Conservation (phyloP, 2,113 vertebrate species). For the Indicator indicator region DNA sequence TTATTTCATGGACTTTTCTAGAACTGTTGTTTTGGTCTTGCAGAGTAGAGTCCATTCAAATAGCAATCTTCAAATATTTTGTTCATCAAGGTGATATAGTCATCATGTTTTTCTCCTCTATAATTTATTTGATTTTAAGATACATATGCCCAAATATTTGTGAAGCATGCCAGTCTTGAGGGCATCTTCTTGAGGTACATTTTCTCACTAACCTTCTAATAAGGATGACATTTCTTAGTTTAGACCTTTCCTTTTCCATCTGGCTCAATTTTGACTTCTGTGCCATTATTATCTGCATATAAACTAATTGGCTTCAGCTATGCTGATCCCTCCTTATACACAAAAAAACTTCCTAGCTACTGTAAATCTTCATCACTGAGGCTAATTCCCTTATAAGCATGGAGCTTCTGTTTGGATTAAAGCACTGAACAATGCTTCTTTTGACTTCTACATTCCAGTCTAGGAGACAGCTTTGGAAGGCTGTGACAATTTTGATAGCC, state of each 20-base stretch:
- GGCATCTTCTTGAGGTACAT: neutral
- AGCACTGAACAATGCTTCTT: neutral
- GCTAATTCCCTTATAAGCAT: neutral
- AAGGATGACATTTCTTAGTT: neutral
- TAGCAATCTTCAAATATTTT: neutral
- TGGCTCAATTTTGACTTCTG: neutral
- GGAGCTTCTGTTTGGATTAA: constrained; percentile 17
- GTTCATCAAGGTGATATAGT: neutral
- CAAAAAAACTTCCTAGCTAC: neutral
- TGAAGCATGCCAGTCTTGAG: neutral
- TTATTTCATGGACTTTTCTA: neutral
- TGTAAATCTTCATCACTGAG: neutral
- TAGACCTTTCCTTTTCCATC: neutral
- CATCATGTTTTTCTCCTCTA: neutral
- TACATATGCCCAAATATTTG: neutral
- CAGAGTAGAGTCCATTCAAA: neutral
- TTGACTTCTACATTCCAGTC: neutral
- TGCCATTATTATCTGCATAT: neutral
- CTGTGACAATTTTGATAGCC: constrained; percentile 31
- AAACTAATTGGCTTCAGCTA: neutral
- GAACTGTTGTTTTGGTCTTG: neutral
- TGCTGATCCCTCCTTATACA: neutral
- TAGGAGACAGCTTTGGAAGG: neutral
- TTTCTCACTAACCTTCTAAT: neutral
- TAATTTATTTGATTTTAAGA: neutral